Evolutionary conservation across 2,113 vertebrate species (phyloP).

Genomic region (Agapornis roseicollis): DNA sequence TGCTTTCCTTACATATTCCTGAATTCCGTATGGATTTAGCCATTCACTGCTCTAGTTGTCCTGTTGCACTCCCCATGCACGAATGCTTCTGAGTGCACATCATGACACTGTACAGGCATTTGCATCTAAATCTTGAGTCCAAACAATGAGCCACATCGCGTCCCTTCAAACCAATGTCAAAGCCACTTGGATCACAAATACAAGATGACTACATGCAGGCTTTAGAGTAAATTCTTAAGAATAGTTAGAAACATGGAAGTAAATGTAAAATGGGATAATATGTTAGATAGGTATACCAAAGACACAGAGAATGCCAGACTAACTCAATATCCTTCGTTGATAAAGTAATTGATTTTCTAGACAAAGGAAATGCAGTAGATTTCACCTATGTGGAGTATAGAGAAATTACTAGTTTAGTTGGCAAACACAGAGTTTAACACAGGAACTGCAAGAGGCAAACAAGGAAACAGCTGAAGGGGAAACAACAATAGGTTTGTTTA

Average conservation of each 20-base stretch:
- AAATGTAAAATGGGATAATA: background rate
- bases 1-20: background rate
- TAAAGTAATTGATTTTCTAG: conserved; percentile 65
- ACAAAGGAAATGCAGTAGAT: conserved; percentile 52
- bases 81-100: background rate
- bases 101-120: background rate
- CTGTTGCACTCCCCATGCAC: background rate
- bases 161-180: background rate
- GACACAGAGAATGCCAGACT: conserved; percentile 18
- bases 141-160: background rate
- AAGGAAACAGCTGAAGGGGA: conserved; percentile 1
- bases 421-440: background rate
- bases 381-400: conserved; percentile 39
- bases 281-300: background rate
- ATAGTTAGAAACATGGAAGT: conserved; percentile 5
- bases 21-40: background rate
- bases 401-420: conserved; percentile 28
- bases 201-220: background rate
- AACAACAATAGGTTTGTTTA: background rate
- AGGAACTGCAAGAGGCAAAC: background rate
- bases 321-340: conserved; percentile 37
- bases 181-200: background rate
- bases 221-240: conserved; percentile 5
- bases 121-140: background rate
- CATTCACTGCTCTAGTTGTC: background rate